These are phyloP conservation scores for Proctacanthus coquilletti DNA, from an alignment of 1,140 invertebrate genomes.

Conservation along the genomic window DNA sequence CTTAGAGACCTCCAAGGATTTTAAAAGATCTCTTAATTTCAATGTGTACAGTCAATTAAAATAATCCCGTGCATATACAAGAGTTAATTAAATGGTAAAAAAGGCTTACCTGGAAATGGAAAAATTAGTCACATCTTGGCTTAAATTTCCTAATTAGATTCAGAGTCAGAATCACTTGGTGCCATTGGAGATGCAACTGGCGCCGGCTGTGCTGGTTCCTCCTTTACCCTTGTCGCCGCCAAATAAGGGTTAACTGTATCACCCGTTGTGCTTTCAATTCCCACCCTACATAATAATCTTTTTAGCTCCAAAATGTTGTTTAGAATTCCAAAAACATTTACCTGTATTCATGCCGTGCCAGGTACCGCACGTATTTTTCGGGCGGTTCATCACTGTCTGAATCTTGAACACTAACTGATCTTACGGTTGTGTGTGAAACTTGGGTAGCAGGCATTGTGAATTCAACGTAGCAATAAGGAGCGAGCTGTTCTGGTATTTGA, in stretches of 20 bases:
- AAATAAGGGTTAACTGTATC: slow-evolving; percentile 59
- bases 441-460: slow-evolving; percentile 99
- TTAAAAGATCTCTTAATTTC: too few relatives aligned
- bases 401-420: slow-evolving; percentile 83
- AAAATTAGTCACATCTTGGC: neutral
- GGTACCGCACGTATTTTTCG: slow-evolving; percentile 95
- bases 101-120: neutral
- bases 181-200: slow-evolving; percentile 32
- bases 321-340: slow-evolving; percentile 28
- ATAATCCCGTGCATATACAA: too few relatives aligned
- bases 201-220: slow-evolving; percentile 28
- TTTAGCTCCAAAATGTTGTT: slow-evolving; percentile 3
- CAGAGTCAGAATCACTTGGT: slow-evolving; percentile 38
- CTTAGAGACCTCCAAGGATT: too few relatives aligned
- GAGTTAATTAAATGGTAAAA: too few relatives aligned
- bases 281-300: slow-evolving; percentile 41
- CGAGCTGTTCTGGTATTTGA: slow-evolving; percentile 84
- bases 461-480: slow-evolving; percentile 79
- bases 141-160: slow-evolving; percentile 26
- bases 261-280: slow-evolving; percentile 68
- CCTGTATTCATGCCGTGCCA: slow-evolving; percentile 93
- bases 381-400: slow-evolving; percentile 85
- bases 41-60: too few relatives aligned
- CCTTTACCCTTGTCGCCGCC: slow-evolving; percentile 42
- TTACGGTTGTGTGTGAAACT: slow-evolving; percentile 88